Conservation (phyloP, 2,888 invertebrate genomes). For the Melinopterus prodromus region DNA sequence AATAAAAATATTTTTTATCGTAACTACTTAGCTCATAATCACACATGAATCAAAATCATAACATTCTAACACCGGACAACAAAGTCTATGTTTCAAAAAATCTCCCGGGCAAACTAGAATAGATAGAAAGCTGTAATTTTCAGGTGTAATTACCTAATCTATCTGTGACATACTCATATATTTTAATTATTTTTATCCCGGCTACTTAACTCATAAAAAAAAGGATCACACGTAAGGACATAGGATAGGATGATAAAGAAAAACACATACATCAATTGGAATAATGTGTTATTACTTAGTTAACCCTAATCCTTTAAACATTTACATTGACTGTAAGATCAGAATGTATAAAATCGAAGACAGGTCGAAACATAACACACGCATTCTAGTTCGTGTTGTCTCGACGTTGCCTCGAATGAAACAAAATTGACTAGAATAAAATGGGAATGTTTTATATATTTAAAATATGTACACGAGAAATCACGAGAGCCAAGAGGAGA, state of each 20-base stretch:
- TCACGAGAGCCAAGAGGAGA: conserved; percentile 38
- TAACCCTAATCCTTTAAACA: conserved; percentile 57
- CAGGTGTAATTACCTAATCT: too few relatives aligned
- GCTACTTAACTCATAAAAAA: too few relatives aligned
- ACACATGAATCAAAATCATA: too few relatives aligned
- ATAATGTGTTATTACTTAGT: conserved; percentile 46
- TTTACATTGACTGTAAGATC: conserved; percentile 57
- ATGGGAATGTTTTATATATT: conserved; percentile 55
- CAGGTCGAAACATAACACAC: conserved; percentile 27
- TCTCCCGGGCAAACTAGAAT: too few relatives aligned
- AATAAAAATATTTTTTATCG: too few relatives aligned
- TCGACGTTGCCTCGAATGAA: conserved; percentile 20
- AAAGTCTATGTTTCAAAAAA: too few relatives aligned
- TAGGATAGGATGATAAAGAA: neutral
- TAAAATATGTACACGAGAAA: conserved; percentile 20
- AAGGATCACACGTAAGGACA: too few relatives aligned
- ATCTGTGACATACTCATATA: too few relatives aligned
- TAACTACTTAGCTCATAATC: too few relatives aligned
- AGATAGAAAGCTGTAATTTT: too few relatives aligned
- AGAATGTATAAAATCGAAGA: conserved; percentile 48
- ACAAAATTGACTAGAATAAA: conserved; percentile 56
- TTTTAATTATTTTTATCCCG: too few relatives aligned
- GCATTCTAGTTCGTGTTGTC: conserved; percentile 16
- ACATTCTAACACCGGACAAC: too few relatives aligned
- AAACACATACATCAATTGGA: conserved; percentile 36